phyloP scores from a whole-genome alignment of 2,797 vertebrate genomes.

The Hydrophis major region DNA sequence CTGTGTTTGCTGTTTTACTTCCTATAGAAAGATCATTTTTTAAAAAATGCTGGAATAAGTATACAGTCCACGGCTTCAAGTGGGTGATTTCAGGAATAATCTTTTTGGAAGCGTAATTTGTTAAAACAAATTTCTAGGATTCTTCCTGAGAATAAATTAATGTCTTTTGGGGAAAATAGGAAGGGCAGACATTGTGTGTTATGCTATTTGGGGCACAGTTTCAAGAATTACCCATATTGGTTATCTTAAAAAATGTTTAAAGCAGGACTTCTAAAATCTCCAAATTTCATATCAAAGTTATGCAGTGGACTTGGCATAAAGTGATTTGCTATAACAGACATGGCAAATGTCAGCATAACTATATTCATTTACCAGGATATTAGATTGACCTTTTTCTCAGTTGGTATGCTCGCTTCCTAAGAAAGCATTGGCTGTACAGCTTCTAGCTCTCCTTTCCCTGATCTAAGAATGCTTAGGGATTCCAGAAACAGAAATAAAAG shows the following conservation, averaged over 20 bases:
- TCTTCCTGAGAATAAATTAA: neutral
- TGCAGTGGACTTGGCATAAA: neutral
- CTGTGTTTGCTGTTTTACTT: neutral
- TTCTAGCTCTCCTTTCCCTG: neutral
- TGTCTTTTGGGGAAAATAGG: neutral
- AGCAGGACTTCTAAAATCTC: neutral
- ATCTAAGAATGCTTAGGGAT: neutral
- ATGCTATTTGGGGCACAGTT: neutral
- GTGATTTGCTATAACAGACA: neutral
- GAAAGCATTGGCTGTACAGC: neutral
- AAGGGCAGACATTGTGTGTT: neutral
- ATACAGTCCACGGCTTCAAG: neutral
- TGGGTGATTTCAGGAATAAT: neutral
- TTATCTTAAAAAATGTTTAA: neutral
- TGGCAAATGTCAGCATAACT: neutral
- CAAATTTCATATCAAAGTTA: neutral
- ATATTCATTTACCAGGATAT: neutral
- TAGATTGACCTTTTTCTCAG: neutral
- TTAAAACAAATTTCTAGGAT: neutral
- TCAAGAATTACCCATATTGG: neutral
- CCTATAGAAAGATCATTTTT: neutral
- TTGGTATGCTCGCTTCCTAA: neutral
- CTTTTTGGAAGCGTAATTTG: neutral
- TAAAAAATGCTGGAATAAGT: neutral
- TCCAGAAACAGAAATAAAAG: neutral